Evolutionary conservation across 2,797 vertebrate species (phyloP).

Genomic region (Pagetopsis macropterus): DNA sequence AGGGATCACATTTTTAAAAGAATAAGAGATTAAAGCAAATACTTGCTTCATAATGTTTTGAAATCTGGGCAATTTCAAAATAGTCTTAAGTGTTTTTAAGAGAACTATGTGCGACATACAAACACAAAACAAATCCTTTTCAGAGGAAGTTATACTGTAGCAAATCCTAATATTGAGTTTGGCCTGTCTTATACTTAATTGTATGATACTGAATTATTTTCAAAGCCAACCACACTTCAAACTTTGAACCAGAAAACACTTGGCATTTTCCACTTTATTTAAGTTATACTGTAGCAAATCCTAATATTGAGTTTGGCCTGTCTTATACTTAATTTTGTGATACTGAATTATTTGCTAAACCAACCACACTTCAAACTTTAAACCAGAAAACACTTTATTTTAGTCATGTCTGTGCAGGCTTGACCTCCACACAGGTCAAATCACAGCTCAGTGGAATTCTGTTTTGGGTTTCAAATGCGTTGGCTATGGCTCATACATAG

Average conservation of each 20-base stretch:
- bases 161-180: slow-evolving; percentile 22
- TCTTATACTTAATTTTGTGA: slow-evolving; percentile 21
- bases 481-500: slow-evolving; percentile 1
- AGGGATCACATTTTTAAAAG: slow-evolving; percentile 31
- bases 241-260: slow-evolving; percentile 18
- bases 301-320: slow-evolving; percentile 18
- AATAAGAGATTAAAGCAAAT: slow-evolving; percentile 33
- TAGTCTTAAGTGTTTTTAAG: slow-evolving; percentile 14
- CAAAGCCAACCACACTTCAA: slow-evolving; percentile 29
- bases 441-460: neutral
- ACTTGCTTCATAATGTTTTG: slow-evolving; percentile 32
- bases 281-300: slow-evolving; percentile 8
- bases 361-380: slow-evolving; percentile 22
- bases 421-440: slow-evolving; percentile 4
- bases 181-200: slow-evolving; percentile 12
- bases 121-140: slow-evolving; percentile 8
- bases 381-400: slow-evolving; percentile 22
- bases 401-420: neutral
- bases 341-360: slow-evolving; percentile 26
- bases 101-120: slow-evolving; percentile 9
- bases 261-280: neutral
- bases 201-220: slow-evolving; percentile 23
- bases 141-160: slow-evolving; percentile 9
- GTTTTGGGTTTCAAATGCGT: slow-evolving; percentile 7
- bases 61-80: slow-evolving; percentile 9